A percentile compares a stretch with the other conserved stretches of the same genome.
These are phyloP conservation scores for Meghimatium bilineatum DNA, from an alignment of 2,888 invertebrate species.

Conservation along the genomic window DNA sequence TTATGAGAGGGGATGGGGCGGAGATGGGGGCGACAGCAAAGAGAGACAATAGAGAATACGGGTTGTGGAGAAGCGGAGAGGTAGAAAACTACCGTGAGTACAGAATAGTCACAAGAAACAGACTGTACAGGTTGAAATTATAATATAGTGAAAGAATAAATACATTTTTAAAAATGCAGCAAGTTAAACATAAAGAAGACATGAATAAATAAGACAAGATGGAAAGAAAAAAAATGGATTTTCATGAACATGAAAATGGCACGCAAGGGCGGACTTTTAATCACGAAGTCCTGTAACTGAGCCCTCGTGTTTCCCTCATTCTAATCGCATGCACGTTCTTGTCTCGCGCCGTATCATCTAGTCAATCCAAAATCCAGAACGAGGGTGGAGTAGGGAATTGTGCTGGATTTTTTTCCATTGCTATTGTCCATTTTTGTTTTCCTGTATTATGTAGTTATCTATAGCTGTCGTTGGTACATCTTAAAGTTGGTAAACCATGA, in stretches of 20 bases:
- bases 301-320: conserved; percentile 28
- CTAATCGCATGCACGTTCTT: conserved; percentile 33
- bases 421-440: not conserved
- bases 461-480: not conserved
- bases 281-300: conserved; percentile 38
- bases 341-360: conserved; percentile 28
- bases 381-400: not conserved
- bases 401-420: too few species aligned
- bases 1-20: not conserved
- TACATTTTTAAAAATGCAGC: too few species aligned
- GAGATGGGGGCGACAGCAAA: not conserved
- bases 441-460: not conserved
- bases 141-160: too few species aligned
- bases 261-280: conserved; percentile 31
- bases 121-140: too few species aligned
- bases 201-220: not conserved
- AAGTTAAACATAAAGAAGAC: not conserved
- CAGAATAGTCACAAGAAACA: too few species aligned
- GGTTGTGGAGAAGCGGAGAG: not conserved
- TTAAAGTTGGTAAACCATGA: not conserved
- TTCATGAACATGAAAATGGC: conserved; percentile 34
- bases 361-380: conserved; percentile 10
- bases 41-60: too few species aligned
- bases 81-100: too few species aligned
- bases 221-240: conserved; percentile 1